Conservation (phyloP, 2,888 invertebrate genomes). For the Spisula subtruncata region DNA sequence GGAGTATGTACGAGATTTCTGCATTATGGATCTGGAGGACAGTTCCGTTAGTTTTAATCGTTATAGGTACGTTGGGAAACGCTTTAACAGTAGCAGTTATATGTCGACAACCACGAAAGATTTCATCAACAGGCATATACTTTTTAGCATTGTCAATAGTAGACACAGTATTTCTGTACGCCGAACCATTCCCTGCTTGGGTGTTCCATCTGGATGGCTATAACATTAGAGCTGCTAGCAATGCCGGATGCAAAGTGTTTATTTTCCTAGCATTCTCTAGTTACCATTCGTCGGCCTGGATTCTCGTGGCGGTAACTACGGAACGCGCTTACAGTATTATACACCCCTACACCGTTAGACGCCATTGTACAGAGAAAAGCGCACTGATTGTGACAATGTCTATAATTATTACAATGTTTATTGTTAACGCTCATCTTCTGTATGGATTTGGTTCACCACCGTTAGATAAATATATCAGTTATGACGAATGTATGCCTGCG, state of each 20-base stretch:
- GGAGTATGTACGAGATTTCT: not conserved
- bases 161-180: slow-evolving; percentile 1
- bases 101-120: not conserved
- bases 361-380: not conserved
- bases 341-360: not conserved
- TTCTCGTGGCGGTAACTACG: not conserved
- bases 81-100: not conserved
- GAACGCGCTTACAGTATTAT: not conserved
- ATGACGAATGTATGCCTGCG: slow-evolving; percentile 7
- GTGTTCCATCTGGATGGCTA: not conserved
- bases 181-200: not conserved
- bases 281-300: slow-evolving; percentile 17
- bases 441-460: slow-evolving; percentile 14
- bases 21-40: not conserved
- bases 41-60: not conserved
- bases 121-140: not conserved
- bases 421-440: not conserved
- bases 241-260: not conserved
- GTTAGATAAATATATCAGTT: not conserved
- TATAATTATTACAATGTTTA: not conserved
- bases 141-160: not conserved
- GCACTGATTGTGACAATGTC: not conserved
- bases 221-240: not conserved
- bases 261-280: not conserved
- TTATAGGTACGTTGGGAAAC: not conserved